Percentiles rank a stretch among this genome's conserved stretches.
Evolutionary conservation across 2,888 invertebrate genomes (phyloP).

Genomic region (Maniola hyperantus): DNA sequence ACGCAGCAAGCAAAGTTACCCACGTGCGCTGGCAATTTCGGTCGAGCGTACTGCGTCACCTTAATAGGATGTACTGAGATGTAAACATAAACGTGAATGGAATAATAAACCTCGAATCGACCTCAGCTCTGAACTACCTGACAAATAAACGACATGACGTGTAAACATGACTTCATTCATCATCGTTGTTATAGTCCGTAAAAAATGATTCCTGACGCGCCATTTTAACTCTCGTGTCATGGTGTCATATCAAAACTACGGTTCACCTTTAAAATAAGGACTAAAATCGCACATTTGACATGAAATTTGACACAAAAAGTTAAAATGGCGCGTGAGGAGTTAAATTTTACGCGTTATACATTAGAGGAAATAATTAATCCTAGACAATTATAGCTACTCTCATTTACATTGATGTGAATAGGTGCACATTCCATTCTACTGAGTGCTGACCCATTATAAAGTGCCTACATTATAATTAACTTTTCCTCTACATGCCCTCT

Average conservation of each 20-base stretch:
- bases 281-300: too few relatives aligned
- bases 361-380: slow-evolving; percentile 13
- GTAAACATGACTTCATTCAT: slow-evolving; percentile 14
- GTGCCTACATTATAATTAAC: not conserved
- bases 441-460: slow-evolving; percentile 15
- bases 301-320: too few relatives aligned
- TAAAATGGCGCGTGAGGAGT: too few relatives aligned
- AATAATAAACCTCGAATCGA: not conserved
- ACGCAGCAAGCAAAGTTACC: too few relatives aligned
- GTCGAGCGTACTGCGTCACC: too few relatives aligned
- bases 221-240: too few relatives aligned
- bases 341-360: too few relatives aligned
- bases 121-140: not conserved
- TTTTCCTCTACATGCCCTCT: slow-evolving; percentile 1
- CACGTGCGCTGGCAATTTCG: too few relatives aligned
- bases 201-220: too few relatives aligned
- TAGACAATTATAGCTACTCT: not conserved
- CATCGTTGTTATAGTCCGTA: not conserved
- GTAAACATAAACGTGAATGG: not conserved
- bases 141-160: not conserved
- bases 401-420: slow-evolving; percentile 7
- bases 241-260: too few relatives aligned
- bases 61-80: not conserved
- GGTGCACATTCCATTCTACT: slow-evolving; percentile 17
- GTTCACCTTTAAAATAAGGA: too few relatives aligned